Evolutionary conservation across 1,140 invertebrate genomes (phyloP).

Genomic region (Drosophila insularis): DNA sequence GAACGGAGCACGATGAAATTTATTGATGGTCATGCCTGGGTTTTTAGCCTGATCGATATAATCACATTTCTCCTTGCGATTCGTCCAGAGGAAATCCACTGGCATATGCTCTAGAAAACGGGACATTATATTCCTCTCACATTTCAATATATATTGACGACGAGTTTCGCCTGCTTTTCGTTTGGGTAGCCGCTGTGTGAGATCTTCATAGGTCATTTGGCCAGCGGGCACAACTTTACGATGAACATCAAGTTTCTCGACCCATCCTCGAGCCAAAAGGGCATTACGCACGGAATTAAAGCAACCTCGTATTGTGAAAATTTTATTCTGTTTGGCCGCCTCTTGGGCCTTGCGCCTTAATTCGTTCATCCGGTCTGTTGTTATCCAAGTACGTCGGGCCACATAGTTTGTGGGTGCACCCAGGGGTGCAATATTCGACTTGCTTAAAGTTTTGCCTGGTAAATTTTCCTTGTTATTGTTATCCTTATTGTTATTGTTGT

Average conservation of each 20-base stretch:
- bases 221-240: constrained; percentile 77
- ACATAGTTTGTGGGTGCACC: constrained; percentile 68
- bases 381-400: constrained; percentile 81
- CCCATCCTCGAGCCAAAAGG: constrained; percentile 85
- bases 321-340: constrained; percentile 83
- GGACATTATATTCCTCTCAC: constrained; percentile 85
- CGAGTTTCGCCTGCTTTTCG: constrained; percentile 76
- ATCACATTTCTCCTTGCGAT: constrained; percentile 89
- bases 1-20: constrained; percentile 91
- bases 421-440: constrained; percentile 37
- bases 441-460: constrained; percentile 1
- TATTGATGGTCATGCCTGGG: constrained; percentile 80
- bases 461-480: constrained; percentile 59
- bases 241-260: constrained; percentile 86
- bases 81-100: constrained; percentile 94
- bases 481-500: constrained; percentile 50
- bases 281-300: constrained; percentile 82
- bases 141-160: constrained; percentile 82
- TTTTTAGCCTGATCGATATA: constrained; percentile 81
- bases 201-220: constrained; percentile 76
- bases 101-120: constrained; percentile 87
- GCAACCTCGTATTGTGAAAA: constrained; percentile 83
- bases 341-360: constrained; percentile 83
- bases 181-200: constrained; percentile 75
- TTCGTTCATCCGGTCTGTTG: constrained; percentile 83